phyloP scores from a whole-genome alignment of 1,140 invertebrate species.

The Zophobas morio region DNA sequence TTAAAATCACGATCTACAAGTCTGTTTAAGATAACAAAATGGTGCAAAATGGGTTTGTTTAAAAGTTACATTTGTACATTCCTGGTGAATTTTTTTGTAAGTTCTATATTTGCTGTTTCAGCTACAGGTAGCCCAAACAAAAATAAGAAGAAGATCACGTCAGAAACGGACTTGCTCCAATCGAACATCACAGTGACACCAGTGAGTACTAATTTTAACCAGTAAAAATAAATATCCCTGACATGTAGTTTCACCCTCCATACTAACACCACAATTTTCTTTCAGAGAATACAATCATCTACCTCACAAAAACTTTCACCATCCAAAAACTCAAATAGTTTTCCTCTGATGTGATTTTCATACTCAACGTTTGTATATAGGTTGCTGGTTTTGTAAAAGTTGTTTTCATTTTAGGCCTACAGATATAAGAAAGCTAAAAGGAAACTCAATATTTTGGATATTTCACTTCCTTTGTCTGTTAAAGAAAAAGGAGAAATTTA shows the following conservation, averaged over 20 bases:
- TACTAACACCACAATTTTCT: slow-evolving; percentile 50
- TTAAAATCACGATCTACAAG: too few species aligned
- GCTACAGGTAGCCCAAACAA: slow-evolving; percentile 70
- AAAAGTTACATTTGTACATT: too few species aligned
- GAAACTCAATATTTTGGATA: slow-evolving; percentile 59
- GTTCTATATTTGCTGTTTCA: slow-evolving; percentile 60
- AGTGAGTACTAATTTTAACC: slow-evolving; percentile 59
- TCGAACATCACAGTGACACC: slow-evolving; percentile 60
- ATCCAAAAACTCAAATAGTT: slow-evolving; percentile 51
- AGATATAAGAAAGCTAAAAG: slow-evolving; percentile 63
- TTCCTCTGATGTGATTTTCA: slow-evolving; percentile 47
- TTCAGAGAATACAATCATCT: slow-evolving; percentile 63
- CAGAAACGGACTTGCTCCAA: slow-evolving; percentile 53
- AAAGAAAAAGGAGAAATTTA: slow-evolving; percentile 51
- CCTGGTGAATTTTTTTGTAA: slow-evolving; percentile 2
- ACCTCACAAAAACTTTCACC: slow-evolving; percentile 61
- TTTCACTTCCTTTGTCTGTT: slow-evolving; percentile 55
- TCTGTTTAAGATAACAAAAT: too few species aligned
- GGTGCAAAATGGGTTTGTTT: too few species aligned
- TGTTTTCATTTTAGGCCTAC: slow-evolving; percentile 61
- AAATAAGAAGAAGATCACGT: slow-evolving; percentile 68
- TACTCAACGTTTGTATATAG: slow-evolving; percentile 1
- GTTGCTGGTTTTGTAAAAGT: slow-evolving; percentile 23
- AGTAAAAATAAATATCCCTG: not conserved
- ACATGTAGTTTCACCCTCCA: slow-evolving; percentile 30